phyloP scores from a whole-genome alignment of 2,113 vertebrate genomes.

The Mesocricetus auratus region DNA sequence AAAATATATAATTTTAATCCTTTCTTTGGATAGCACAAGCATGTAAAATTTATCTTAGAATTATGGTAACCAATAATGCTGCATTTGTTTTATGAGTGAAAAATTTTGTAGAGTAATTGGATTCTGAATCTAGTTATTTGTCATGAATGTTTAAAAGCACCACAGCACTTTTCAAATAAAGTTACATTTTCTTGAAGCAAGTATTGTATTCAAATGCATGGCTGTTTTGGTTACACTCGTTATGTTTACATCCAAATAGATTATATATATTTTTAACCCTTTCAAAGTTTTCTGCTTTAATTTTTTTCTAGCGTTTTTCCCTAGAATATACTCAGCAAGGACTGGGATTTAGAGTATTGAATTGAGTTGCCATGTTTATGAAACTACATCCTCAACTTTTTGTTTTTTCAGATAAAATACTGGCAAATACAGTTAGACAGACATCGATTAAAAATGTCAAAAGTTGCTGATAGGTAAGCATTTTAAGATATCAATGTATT shows the following conservation, averaged over 20 bases:
- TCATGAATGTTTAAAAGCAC: not conserved
- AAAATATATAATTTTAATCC: not conserved
- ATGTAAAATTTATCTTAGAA: conserved; percentile 43
- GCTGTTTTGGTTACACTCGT: not conserved
- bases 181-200: conserved; percentile 13
- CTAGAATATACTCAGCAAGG: not conserved
- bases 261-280: not conserved
- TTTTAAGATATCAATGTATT: conserved; percentile 49
- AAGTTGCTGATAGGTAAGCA: conserved; percentile 98
- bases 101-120: not conserved
- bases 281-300: not conserved
- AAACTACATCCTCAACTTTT: conserved; percentile 69
- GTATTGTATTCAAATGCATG: not conserved
- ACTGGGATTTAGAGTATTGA: conserved; percentile 15
- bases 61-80: not conserved
- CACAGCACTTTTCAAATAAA: conserved; percentile 9
- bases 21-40: conserved; percentile 2
- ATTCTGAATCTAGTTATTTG: conserved; percentile 18
- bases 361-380: not conserved
- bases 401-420: conserved; percentile 95
- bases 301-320: not conserved
- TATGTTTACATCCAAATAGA: not conserved
- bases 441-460: conserved; percentile 99
- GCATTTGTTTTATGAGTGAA: conserved; percentile 49
- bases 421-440: conserved; percentile 98